Evolutionary conservation across 2,888 invertebrate genomes (phyloP).

Genomic region (Parnassius mnemosyne): DNA sequence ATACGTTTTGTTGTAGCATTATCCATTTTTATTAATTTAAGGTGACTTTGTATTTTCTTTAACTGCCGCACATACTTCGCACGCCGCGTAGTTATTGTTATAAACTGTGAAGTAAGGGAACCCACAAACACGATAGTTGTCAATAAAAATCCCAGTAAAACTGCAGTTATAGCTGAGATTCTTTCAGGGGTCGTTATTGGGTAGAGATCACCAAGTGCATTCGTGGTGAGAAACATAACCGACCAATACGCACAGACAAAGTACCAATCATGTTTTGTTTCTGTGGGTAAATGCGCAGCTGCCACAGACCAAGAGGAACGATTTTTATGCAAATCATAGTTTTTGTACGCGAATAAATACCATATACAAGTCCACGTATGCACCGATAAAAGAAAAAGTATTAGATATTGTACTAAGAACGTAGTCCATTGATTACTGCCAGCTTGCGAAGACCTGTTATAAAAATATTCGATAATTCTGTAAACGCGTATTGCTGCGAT

Average conservation of each 20-base stretch:
- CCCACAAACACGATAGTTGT: constrained; percentile 76
- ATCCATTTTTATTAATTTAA: constrained; percentile 67
- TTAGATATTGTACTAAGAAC: constrained; percentile 71
- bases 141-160: constrained; percentile 66
- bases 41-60: constrained; percentile 66
- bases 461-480: constrained; percentile 67
- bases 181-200: constrained; percentile 68
- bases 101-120: constrained; percentile 73
- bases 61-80: constrained; percentile 68
- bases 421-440: constrained; percentile 75
- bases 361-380: constrained; percentile 74
- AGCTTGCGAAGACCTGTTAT: constrained; percentile 65
- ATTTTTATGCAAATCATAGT: constrained; percentile 55
- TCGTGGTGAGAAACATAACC: constrained; percentile 69
- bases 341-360: constrained; percentile 65
- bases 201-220: constrained; percentile 70
- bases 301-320: constrained; percentile 64
- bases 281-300: constrained; percentile 60
- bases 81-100: constrained; percentile 70
- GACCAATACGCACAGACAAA: constrained; percentile 73
- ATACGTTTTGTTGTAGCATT: constrained; percentile 60
- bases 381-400: constrained; percentile 63
- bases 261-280: constrained; percentile 67
- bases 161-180: constrained; percentile 57
- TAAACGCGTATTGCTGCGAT: constrained; percentile 63